Evolutionary conservation across 1,140 invertebrate species (phyloP), one percentile per base, ranked within the genome.

Genomic region (Calephelis virginiensis): DNA sequence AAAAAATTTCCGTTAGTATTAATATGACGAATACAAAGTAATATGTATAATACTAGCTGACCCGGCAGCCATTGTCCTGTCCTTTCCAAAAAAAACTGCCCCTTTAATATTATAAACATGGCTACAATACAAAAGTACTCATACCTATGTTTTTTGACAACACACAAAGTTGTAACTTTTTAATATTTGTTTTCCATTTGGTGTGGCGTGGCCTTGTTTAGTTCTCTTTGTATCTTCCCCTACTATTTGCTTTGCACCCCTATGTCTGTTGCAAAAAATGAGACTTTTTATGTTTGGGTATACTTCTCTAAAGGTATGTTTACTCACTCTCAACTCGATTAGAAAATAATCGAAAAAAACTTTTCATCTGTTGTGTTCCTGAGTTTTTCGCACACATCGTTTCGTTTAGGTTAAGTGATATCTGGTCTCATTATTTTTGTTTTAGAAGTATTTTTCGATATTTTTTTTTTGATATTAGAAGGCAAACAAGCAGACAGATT

Each of bases 181-280:
- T 56, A 56, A 56, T 56, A 56, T 56, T 56, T 56, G 28, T 10
- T 56, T 56, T 56, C 28, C 53, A 37, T 56, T 56, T 59, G 53
- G 17, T 59, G 53, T 59, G 53, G 53, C 53, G 11, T 37, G 53
- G 28, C 53, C 53, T 59, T 43, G 53, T 38, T 59, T 59, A 59
- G 53, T 59, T 59, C 28, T 17, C 53, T 59, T 59, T 59, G 53
- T 59, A 28, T 37, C 28, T 17, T 5, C 53, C 53, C 53, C 53
- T 59, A 59, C 53, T 59, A 59, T 59, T 59, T 59, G 53, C 53
- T 59, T 38, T 59, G 17, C 28, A 59, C 53, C 53, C 53, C 53
- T 59, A 59, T 59, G 53, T 59, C 53, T 59, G 53, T 59, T 59
- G 28, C 53, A 59, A 59, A 59, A 59, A 59, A 37, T 17, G 37